phyloP scores from a whole-genome alignment of 2,888 invertebrate genomes.

The Ceriagrion tenellum region DNA sequence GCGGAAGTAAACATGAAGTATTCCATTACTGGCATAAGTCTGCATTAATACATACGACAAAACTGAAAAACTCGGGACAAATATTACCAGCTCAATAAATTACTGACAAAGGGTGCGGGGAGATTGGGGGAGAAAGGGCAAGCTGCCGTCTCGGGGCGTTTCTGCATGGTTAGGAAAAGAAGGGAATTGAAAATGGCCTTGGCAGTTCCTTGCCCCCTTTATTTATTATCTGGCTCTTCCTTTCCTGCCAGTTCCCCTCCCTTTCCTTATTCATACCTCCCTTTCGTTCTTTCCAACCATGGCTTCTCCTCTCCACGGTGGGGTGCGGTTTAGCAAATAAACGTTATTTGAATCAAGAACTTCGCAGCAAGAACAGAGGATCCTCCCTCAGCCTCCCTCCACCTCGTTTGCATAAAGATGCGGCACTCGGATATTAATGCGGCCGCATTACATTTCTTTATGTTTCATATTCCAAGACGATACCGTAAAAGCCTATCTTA shows the following conservation, averaged over 20 bases:
- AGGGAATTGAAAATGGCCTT: constrained; percentile 22
- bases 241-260: not conserved
- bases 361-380: not conserved
- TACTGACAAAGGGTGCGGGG: not conserved
- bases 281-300: not conserved
- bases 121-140: not conserved
- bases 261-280: not conserved
- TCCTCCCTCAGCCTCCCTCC: not conserved
- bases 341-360: constrained; percentile 30
- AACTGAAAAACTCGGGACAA: constrained; percentile 16
- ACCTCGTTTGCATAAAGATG: constrained; percentile 28
- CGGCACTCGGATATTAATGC: not conserved
- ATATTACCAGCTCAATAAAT: constrained; percentile 16
- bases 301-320: not conserved
- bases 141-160: not conserved
- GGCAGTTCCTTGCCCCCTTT: not conserved
- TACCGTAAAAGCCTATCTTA: not conserved
- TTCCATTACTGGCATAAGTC: not conserved
- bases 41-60: not conserved
- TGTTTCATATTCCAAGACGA: constrained; percentile 6
- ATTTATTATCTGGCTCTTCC: not conserved
- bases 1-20: not conserved
- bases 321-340: constrained; percentile 9
- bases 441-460: not conserved
- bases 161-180: constrained; percentile 31